These are phyloP conservation scores for Menidia menidia DNA, from an alignment of 2,797 vertebrate genomes.

Conservation along the genomic window DNA sequence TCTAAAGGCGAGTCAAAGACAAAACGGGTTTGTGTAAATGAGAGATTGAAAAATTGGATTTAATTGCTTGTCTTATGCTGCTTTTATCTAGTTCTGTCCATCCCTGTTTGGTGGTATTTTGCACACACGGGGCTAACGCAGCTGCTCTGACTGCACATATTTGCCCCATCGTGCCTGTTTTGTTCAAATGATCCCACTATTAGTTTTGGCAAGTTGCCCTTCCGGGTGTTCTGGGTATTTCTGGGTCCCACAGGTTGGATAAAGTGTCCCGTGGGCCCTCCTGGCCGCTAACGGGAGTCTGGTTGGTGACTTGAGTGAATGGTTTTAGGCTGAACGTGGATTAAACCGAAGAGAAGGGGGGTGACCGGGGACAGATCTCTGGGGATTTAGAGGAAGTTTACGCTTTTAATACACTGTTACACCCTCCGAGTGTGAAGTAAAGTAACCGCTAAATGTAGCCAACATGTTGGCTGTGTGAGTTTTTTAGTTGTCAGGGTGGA, in stretches of 20 bases:
- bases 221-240: neutral
- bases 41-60: neutral
- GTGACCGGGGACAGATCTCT: neutral
- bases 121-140: too few species aligned
- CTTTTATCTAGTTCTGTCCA: too few species aligned
- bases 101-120: neutral
- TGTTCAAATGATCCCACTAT: neutral
- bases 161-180: neutral
- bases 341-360: neutral
- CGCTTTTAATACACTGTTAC: neutral
- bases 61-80: too few species aligned
- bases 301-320: neutral
- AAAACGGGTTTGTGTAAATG: neutral
- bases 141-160: too few species aligned
- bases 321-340: neutral
- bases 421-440: conserved; percentile 7
- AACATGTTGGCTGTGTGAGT: conserved; percentile 1
- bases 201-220: neutral
- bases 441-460: conserved; percentile 12
- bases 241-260: too few species aligned
- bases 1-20: neutral
- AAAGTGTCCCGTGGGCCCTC: neutral
- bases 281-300: neutral
- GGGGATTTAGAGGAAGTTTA: conserved; percentile 10
- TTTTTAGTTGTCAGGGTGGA: conserved; percentile 1